These are phyloP conservation scores for Phragmatobia fuliginosa DNA, from an alignment of 2,888 invertebrate species.

Conservation along the genomic window DNA sequence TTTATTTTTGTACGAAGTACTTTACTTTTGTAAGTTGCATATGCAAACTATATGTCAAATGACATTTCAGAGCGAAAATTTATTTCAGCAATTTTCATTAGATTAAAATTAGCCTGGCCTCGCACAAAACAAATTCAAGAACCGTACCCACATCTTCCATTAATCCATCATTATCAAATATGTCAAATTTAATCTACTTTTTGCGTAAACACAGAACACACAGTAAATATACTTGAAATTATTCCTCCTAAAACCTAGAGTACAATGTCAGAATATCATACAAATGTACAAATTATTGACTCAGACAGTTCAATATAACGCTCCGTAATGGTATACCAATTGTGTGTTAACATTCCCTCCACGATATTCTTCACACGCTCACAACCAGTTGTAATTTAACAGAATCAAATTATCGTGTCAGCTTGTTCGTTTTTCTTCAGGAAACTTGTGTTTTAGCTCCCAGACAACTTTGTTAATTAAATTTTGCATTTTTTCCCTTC, in stretches of 20 bases:
- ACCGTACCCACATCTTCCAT: not conserved
- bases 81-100: not conserved
- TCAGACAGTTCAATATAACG: slow-evolving; percentile 11
- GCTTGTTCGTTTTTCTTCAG: slow-evolving; percentile 81
- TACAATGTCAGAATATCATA: not conserved
- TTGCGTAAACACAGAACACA: not conserved
- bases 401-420: slow-evolving; percentile 84
- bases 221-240: not conserved
- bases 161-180: not conserved
- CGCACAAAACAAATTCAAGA: not conserved
- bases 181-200: not conserved
- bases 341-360: slow-evolving; percentile 65
- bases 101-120: too few relatives aligned
- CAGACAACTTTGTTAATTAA: slow-evolving; percentile 85
- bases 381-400: slow-evolving; percentile 76
- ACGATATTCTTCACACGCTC: slow-evolving; percentile 72
- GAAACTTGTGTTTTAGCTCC: slow-evolving; percentile 83
- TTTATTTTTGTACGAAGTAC: too few relatives aligned
- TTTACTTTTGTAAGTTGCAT: too few relatives aligned
- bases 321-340: slow-evolving; percentile 30
- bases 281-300: slow-evolving; percentile 5
- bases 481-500: slow-evolving; percentile 80
- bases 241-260: not conserved
- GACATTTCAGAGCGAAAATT: too few relatives aligned
- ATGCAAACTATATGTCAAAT: too few relatives aligned